Evolutionary conservation across 2,113 vertebrate species (phyloP).

Genomic region (Oryzias woworae): DNA sequence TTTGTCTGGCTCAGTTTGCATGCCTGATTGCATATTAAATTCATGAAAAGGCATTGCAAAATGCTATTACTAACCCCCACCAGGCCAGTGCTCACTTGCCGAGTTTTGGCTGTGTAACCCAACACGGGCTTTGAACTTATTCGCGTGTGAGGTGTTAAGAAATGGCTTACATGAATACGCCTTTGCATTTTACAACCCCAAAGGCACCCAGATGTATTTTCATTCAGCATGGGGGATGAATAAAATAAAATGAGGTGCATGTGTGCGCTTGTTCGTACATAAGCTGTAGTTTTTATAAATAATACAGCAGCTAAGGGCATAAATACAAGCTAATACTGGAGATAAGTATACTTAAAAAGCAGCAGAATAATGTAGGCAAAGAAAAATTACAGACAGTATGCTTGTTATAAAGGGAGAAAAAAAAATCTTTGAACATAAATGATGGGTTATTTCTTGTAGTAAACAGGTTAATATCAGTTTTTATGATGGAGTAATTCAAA

Average conservation of each 20-base stretch:
- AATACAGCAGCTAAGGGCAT: constrained; percentile 37
- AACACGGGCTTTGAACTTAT: constrained; percentile 38
- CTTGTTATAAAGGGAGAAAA: too few relatives aligned
- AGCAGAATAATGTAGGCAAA: constrained; percentile 2
- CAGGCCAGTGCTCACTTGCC: background rate
- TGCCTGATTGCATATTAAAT: constrained; percentile 70
- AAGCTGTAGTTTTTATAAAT: constrained; percentile 45
- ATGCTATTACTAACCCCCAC: constrained; percentile 34
- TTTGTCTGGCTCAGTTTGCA: constrained; percentile 54
- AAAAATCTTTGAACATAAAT: too few relatives aligned
- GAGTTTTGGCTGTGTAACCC: constrained; percentile 38
- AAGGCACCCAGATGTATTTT: constrained; percentile 30
- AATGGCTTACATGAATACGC: constrained; percentile 33
- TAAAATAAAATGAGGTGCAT: constrained; percentile 12
- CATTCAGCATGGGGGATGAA: constrained; percentile 11
- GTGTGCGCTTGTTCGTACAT: background rate
- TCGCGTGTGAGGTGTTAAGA: constrained; percentile 27
- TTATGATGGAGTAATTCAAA: too few relatives aligned
- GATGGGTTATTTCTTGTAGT: too few relatives aligned
- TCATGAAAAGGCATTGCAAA: constrained; percentile 59
- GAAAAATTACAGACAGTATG: background rate
- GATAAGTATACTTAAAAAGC: constrained; percentile 5
- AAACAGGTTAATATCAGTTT: too few relatives aligned
- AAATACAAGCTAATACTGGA: constrained; percentile 22
- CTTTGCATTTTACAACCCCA: constrained; percentile 30